Evolutionary conservation across 2,797 vertebrate genomes (phyloP).

Genomic region (Propithecus deckenii): DNA sequence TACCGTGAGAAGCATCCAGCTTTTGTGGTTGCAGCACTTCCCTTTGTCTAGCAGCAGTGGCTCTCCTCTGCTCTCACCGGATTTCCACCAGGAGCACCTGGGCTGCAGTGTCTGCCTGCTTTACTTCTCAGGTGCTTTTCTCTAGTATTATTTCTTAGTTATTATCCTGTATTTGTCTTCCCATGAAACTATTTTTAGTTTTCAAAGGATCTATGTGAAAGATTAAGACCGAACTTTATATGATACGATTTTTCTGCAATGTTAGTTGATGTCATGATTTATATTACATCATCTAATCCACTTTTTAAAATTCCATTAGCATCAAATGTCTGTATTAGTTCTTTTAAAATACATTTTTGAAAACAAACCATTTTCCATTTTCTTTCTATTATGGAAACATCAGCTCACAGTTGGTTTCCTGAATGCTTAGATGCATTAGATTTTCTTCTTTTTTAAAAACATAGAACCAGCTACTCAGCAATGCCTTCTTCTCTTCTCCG

Average conservation of each 20-base stretch:
- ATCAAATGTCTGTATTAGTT: conserved; percentile 42
- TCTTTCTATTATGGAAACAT: conserved; percentile 48
- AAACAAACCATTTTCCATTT: conserved; percentile 55
- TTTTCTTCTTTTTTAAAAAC: neutral
- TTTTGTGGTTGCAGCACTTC: neutral
- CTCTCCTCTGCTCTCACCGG: neutral
- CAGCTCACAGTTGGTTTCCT: conserved; percentile 39
- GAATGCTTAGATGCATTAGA: conserved; percentile 1
- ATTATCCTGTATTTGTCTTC: conserved; percentile 27
- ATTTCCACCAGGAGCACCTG: neutral
- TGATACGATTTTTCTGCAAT: conserved; percentile 52
- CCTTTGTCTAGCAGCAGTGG: neutral
- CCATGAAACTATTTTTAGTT: conserved; percentile 49
- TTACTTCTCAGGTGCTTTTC: neutral
- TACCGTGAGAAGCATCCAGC: neutral
- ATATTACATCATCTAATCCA: conserved; percentile 52
- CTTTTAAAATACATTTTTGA: conserved; percentile 56
- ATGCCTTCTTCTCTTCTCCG: neutral
- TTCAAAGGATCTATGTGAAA: conserved; percentile 31
- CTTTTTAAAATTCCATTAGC: conserved; percentile 53
- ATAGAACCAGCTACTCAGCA: neutral
- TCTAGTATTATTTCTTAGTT: neutral
- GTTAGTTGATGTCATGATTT: conserved; percentile 47
- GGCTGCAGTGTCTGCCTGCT: neutral
- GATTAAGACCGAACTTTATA: conserved; percentile 37